A percentile compares a stretch with the other conserved stretches of the same genome.
Evolutionary conservation across 1,140 invertebrate species (phyloP).

Genomic region (Drosophila sp.): DNA sequence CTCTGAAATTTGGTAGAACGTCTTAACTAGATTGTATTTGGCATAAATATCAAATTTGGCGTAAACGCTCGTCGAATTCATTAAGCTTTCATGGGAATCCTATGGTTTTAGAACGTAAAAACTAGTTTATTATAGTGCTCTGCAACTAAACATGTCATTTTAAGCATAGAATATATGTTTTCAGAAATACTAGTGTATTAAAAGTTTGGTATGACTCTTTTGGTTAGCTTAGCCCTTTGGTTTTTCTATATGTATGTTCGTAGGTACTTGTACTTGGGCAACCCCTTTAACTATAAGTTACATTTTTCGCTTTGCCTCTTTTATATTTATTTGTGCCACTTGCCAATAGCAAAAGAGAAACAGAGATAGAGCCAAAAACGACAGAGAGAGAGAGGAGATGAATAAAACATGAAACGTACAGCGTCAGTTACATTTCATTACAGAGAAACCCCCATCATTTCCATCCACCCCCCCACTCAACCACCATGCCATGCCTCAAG

Average conservation of each 20-base stretch:
- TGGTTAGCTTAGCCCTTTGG: background rate
- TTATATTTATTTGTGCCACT: conserved; percentile 62
- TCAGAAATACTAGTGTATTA: background rate
- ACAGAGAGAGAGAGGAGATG: conserved; percentile 31
- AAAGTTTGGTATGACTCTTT: background rate
- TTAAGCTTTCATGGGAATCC: too few relatives aligned
- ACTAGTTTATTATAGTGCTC: too few relatives aligned
- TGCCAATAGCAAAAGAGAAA: conserved; percentile 22
- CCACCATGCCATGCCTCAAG: background rate
- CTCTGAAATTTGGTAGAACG: too few relatives aligned
- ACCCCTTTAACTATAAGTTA: conserved; percentile 63
- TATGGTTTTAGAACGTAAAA: too few relatives aligned
- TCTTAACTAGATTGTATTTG: background rate
- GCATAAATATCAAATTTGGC: background rate
- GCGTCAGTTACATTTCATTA: conserved; percentile 64
- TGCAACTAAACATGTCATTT: too few relatives aligned
- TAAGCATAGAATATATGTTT: too few relatives aligned
- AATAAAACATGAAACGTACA: conserved; percentile 73
- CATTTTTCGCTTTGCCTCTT: conserved; percentile 48
- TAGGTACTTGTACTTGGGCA: conserved; percentile 10
- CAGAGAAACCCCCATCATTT: conserved; percentile 19
- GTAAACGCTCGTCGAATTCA: too few relatives aligned
- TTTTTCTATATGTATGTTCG: background rate
- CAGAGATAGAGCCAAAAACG: background rate
- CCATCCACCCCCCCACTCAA: background rate